Base-by-base conservation (phyloP, 2,797 vertebrate species). In the Acanthopagrus latus region DNA sequence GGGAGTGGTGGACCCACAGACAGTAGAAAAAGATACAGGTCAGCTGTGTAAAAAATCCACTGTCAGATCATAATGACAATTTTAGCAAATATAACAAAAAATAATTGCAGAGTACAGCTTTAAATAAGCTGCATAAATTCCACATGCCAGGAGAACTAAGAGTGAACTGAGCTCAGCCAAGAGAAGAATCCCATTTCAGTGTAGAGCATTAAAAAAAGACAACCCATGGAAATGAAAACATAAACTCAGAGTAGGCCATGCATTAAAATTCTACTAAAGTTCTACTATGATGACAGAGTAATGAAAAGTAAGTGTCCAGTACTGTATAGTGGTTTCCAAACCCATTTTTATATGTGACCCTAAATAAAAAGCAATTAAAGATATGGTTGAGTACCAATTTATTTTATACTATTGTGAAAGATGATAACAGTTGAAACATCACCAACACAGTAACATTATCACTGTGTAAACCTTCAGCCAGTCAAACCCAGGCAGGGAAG, bases 131-230 rank as follows among this genome's bases (percentile, higher is more conserved):
- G 38, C 64, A 16, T 69, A 17, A 57, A 38, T 27, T 63, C 25
- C 1, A 46, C 23, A 41, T 56, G 12, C 23, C 16, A 10, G 23
- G 25, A 23, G 21, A 72, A 25, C 5, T 18, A 12, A 9, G 17
- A 65, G 58, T 71, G 77, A 81, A 48, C n/a, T 43, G 78, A 90
- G 80, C 25, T 84, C 59, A 77, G 83, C n/a, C 38, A 14, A 7
- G 23, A 72, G 50, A n/a, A 44, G 7, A 75, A 77, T 10, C 18
- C 12, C 2, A 59, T 33, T 27, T 17, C 16, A 71, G 38, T 50
- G 11, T 2, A 64, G 7, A 48, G 17, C 38, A 52, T 11, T 57
- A 56, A 2, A 44, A 77, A 74, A 14, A 69, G 29, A 48, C 16
- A 70, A 43, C 25, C 47, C 48, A 57, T 18, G 25, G 14, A 60